These are phyloP conservation scores for Caerostris darwini DNA, from an alignment of 1,140 invertebrate genomes.

Conservation along the genomic window DNA sequence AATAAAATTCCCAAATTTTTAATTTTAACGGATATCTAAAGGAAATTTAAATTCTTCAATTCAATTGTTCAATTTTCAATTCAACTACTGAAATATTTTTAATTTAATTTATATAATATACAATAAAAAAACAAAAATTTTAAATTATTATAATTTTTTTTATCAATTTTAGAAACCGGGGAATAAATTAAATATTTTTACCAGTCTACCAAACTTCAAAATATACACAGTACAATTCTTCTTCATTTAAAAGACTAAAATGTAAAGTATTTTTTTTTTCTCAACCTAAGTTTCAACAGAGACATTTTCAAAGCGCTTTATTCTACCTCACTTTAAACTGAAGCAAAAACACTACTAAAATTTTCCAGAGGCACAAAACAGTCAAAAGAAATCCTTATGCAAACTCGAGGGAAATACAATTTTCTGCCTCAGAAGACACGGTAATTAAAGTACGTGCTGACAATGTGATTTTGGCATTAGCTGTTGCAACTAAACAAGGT, in stretches of 20 bases:
- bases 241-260: not conserved
- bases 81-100: too few species aligned
- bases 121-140: too few species aligned
- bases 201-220: too few species aligned
- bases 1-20: too few species aligned
- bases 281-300: not conserved
- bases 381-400: not conserved
- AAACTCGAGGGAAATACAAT: not conserved
- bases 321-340: not conserved
- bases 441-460: slow-evolving; percentile 29
- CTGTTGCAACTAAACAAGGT: not conserved
- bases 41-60: too few species aligned
- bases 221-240: too few species aligned
- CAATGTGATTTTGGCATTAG: slow-evolving; percentile 8
- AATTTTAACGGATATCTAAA: too few species aligned
- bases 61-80: too few species aligned
- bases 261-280: not conserved
- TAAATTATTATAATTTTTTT: too few species aligned
- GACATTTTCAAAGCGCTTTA: not conserved
- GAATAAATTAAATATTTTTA: too few species aligned
- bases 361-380: not conserved
- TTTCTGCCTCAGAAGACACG: not conserved
- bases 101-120: too few species aligned
- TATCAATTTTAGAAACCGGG: too few species aligned
- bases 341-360: not conserved